Conservation (phyloP, 2,888 invertebrate genomes). For the Fissipunctia ypsillon region DNA sequence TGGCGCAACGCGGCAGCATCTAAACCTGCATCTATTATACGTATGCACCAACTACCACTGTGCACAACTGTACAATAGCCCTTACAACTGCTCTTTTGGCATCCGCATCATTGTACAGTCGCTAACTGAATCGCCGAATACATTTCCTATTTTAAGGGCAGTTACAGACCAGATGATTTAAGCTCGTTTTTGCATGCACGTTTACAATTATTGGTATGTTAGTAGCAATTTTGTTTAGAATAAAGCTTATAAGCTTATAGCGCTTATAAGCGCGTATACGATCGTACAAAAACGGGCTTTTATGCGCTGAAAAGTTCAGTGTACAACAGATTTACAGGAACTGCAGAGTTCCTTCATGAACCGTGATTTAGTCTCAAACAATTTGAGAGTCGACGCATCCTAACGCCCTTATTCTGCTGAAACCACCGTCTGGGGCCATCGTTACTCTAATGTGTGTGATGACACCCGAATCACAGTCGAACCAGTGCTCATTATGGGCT, state of each 20-base stretch:
- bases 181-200: background rate
- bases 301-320: background rate
- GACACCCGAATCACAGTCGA: constrained; percentile 78
- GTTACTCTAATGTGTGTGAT: constrained; percentile 90
- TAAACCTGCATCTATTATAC: constrained; percentile 15
- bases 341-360: constrained; percentile 31
- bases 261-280: background rate
- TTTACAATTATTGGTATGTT: background rate
- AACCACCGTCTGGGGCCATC: constrained; percentile 92
- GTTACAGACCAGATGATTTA: background rate
- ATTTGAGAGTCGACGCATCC: constrained; percentile 71
- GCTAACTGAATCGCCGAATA: constrained; percentile 38
- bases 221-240: background rate
- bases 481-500: constrained; percentile 88
- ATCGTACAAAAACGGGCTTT: background rate
- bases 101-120: constrained; percentile 49
- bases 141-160: constrained; percentile 19
- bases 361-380: constrained; percentile 32
- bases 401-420: constrained; percentile 90
- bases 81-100: constrained; percentile 31
- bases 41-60: constrained; percentile 24
- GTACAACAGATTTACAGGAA: background rate
- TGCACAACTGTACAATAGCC: constrained; percentile 46
- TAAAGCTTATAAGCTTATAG: too few species aligned
- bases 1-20: background rate